Base-by-base conservation (phyloP, 2,888 invertebrate species). In the Tachina fera region DNA sequence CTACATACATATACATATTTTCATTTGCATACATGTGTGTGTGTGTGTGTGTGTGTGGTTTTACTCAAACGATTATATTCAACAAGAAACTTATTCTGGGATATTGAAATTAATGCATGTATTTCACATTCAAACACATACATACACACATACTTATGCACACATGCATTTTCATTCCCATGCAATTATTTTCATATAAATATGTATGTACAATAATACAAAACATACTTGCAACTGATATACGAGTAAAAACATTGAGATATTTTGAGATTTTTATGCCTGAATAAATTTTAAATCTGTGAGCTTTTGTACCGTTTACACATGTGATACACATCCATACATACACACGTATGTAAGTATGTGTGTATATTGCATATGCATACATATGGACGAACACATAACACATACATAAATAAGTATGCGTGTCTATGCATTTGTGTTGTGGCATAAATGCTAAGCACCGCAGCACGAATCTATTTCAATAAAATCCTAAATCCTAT, bases 401-500 rank as follows among this genome's bases (percentile, higher is more conserved):
- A 31, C 31, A 31, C 4, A 31, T 31, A 4, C 45, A 31, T 81
- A n/a, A 43, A 31, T 81, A n/a, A 43, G 39, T 39, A 58, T 60
- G 45, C 22, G 58, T 75, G 53, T 63, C 41, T 80, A 31, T 78
- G 43, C 60, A 60, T 65, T 68, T 65, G 41, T 53, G 13, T 67
- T 80, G 67, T 74, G 58, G 56, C 43, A 53, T 58, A 72, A 49
- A 67, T 53, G 31, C 14, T 65, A 58, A 65, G 72, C 56, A 41
- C 56, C 56, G 58, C 45, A 60, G 39, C 58, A 80, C 16, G 49
- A 74, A 43, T 80, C 19, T 67, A 51, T 74, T 74, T 67, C 65
- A 74, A 80, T 74, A 72, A 80, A 80, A 72, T 16, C n/a, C 31
- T 81, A 49, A 81, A 81, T 74, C 80, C 80, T 74, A 45, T 31